Conservation (phyloP, 2,113 vertebrate species). For the Taurulus bubalis region DNA sequence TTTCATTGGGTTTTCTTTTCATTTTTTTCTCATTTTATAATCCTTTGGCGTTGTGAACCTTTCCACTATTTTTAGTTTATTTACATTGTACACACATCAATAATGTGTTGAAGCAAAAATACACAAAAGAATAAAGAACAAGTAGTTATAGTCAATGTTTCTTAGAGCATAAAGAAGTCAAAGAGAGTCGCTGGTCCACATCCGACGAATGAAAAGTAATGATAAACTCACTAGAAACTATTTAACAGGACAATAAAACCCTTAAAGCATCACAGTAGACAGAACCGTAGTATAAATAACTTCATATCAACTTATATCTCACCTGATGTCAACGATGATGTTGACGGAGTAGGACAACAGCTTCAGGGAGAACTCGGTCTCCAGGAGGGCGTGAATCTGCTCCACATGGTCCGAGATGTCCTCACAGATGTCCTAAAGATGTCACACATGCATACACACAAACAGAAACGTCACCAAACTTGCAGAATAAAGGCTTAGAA, state of each 20-base stretch:
- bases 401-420: conserved; percentile 99
- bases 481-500: neutral
- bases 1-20: no score
- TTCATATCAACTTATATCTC: neutral
- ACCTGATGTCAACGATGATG: conserved; percentile 97
- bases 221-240: neutral
- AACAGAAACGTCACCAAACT: neutral
- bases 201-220: no score
- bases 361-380: conserved; percentile 98
- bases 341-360: conserved; percentile 97
- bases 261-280: neutral
- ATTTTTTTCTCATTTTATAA: no score
- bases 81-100: neutral
- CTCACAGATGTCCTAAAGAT: conserved; percentile 94
- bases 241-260: neutral
- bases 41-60: neutral
- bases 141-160: neutral
- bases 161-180: neutral
- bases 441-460: conserved; percentile 33
- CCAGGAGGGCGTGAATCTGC: conserved; percentile 97
- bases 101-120: neutral
- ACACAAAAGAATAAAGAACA: neutral
- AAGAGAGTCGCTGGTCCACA: neutral
- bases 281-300: neutral
- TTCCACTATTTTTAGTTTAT: neutral